These are phyloP conservation scores for Sesia apiformis DNA, from an alignment of 2,888 invertebrate genomes.

Conservation along the genomic window DNA sequence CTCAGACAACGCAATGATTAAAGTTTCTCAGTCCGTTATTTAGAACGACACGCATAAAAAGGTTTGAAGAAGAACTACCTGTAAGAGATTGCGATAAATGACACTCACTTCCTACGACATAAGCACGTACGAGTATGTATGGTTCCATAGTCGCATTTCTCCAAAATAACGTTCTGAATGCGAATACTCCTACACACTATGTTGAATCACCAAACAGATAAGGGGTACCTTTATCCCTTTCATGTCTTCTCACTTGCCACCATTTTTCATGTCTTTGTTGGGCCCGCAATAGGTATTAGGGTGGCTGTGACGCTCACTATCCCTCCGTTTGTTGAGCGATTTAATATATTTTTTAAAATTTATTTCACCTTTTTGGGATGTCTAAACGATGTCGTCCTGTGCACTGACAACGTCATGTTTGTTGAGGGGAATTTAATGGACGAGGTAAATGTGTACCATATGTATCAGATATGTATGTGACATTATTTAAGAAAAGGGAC, in stretches of 20 bases:
- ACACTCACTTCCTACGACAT: not conserved
- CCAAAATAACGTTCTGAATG: constrained; percentile 29
- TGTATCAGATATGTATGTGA: too few relatives aligned
- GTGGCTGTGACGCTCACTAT: constrained; percentile 24
- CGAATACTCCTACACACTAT: constrained; percentile 33
- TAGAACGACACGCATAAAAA: too few relatives aligned
- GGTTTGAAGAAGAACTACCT: not conserved
- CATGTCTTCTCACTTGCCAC: constrained; percentile 48
- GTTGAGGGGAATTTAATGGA: too few relatives aligned
- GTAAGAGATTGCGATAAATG: not conserved
- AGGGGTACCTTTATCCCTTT: constrained; percentile 61
- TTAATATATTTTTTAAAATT: not conserved
- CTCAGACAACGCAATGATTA: too few relatives aligned
- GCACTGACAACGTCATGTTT: too few relatives aligned
- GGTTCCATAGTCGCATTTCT: constrained; percentile 3
- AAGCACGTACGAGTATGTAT: not conserved
- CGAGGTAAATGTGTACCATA: too few relatives aligned
- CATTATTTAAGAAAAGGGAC: too few relatives aligned
- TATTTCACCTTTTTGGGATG: too few relatives aligned
- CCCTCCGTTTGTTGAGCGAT: constrained; percentile 2
- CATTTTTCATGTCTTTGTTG: constrained; percentile 71
- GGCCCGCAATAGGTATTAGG: constrained; percentile 50
- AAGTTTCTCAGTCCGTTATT: too few relatives aligned
- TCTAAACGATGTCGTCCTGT: too few relatives aligned
- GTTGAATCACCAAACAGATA: constrained; percentile 54